Evolutionary conservation across 1,140 invertebrate species (phyloP).

Genomic region (Brachionus calyciflorus): DNA sequence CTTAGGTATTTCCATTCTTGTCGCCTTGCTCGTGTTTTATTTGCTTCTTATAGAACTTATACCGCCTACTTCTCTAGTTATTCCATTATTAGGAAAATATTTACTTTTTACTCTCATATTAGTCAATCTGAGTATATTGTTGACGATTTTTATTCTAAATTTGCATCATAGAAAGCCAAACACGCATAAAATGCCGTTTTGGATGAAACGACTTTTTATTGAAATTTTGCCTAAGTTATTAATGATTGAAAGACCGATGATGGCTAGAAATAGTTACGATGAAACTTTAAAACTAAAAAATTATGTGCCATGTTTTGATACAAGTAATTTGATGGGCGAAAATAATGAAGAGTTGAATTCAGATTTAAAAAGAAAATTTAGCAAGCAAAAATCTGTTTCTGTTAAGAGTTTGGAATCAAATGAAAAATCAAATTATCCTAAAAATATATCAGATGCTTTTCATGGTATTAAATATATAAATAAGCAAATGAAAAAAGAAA

Average conservation of each 20-base stretch:
- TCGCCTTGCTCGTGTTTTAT: slow-evolving; percentile 99
- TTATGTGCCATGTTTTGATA: slow-evolving; percentile 49
- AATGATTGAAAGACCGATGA: slow-evolving; percentile 52
- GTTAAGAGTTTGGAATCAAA: slow-evolving; percentile 6
- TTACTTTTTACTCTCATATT: slow-evolving; percentile 98
- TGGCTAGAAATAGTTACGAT: neutral
- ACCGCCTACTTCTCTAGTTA: slow-evolving; percentile 93
- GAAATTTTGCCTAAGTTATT: slow-evolving; percentile 75
- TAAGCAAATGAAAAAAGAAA: slow-evolving; percentile 46
- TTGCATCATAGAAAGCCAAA: slow-evolving; percentile 93
- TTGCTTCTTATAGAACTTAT: slow-evolving; percentile 95
- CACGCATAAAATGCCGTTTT: slow-evolving; percentile 92
- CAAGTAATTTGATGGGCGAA: neutral
- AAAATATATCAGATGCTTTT: slow-evolving; percentile 32
- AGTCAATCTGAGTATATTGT: slow-evolving; percentile 93
- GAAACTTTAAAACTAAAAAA: slow-evolving; percentile 48
- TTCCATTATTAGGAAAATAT: slow-evolving; percentile 96
- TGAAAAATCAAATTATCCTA: slow-evolving; percentile 27
- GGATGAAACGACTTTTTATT: slow-evolving; percentile 86
- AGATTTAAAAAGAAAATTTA: slow-evolving; percentile 55
- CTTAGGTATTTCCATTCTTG: slow-evolving; percentile 95
- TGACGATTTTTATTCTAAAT: slow-evolving; percentile 95
- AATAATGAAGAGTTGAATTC: neutral
- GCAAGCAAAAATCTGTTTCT: slow-evolving; percentile 21
- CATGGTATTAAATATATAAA: slow-evolving; percentile 33